phyloP scores from a whole-genome alignment of 2,888 invertebrate genomes.

The Pachycephus smyrnensis region DNA sequence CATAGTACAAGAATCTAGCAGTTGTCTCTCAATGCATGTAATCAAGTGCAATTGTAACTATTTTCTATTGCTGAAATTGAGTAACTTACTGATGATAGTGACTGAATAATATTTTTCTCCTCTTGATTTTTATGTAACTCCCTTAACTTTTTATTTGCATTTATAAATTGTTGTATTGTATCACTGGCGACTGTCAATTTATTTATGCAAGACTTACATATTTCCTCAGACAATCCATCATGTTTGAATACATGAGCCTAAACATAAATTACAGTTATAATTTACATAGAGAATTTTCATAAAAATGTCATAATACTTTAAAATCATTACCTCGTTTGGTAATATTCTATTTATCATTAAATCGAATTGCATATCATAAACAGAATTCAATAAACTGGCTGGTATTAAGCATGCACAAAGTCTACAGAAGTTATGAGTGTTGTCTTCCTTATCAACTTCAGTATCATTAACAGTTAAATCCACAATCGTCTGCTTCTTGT shows the following conservation, averaged over 20 bases:
- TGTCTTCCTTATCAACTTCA: slow-evolving; percentile 7
- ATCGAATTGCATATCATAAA: slow-evolving; percentile 9
- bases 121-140: not conserved
- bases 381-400: slow-evolving; percentile 2
- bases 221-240: slow-evolving; percentile 29
- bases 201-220: slow-evolving; percentile 21
- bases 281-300: not conserved
- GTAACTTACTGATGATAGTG: not conserved
- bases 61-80: not conserved
- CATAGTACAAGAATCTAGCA: not conserved
- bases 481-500: not conserved
- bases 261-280: not conserved
- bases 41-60: not conserved
- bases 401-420: slow-evolving; percentile 14
- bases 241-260: slow-evolving; percentile 17
- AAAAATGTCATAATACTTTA: not conserved
- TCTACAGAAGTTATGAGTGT: slow-evolving; percentile 13
- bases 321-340: slow-evolving; percentile 5
- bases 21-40: not conserved
- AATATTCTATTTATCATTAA: slow-evolving; percentile 9
- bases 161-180: slow-evolving; percentile 24
- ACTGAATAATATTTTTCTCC: not conserved
- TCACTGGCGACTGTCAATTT: slow-evolving; percentile 26
- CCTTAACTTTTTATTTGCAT: slow-evolving; percentile 28
- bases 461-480: not conserved